These are phyloP conservation scores for Tachysurus vachellii DNA, from an alignment of 2,113 vertebrate genomes.

Conservation along the genomic window DNA sequence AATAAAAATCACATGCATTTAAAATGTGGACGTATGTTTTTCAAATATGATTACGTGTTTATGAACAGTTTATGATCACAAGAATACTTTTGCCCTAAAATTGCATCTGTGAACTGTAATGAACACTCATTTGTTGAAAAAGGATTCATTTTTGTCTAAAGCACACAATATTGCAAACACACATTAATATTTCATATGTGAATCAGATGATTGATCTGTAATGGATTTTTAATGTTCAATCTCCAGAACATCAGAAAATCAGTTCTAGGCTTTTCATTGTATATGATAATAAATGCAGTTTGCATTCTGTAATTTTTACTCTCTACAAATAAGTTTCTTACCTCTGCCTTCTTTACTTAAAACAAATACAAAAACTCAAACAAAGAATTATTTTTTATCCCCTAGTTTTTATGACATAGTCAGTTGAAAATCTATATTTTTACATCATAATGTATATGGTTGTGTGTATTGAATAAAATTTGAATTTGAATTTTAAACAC, in stretches of 20 bases:
- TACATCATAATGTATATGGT: too few relatives aligned
- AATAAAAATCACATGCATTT: background rate
- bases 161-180: background rate
- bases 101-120: background rate
- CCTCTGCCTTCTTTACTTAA: background rate
- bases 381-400: background rate
- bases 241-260: background rate
- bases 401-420: too few relatives aligned
- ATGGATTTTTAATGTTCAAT: background rate
- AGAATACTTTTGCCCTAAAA: background rate
- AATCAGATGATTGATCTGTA: background rate
- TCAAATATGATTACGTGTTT: background rate
- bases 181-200: background rate
- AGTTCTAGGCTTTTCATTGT: background rate
- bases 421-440: too few relatives aligned
- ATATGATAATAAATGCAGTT: background rate
- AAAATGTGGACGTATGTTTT: background rate
- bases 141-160: too few relatives aligned
- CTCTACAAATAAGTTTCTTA: background rate
- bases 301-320: background rate
- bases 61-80: too few relatives aligned
- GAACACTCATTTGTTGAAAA: background rate
- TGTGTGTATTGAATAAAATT: too few relatives aligned
- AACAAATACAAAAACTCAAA: conserved; percentile 6
- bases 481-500: background rate